These are phyloP conservation scores for Scortum barcoo DNA, from an alignment of 2,113 vertebrate genomes.

Conservation along the genomic window DNA sequence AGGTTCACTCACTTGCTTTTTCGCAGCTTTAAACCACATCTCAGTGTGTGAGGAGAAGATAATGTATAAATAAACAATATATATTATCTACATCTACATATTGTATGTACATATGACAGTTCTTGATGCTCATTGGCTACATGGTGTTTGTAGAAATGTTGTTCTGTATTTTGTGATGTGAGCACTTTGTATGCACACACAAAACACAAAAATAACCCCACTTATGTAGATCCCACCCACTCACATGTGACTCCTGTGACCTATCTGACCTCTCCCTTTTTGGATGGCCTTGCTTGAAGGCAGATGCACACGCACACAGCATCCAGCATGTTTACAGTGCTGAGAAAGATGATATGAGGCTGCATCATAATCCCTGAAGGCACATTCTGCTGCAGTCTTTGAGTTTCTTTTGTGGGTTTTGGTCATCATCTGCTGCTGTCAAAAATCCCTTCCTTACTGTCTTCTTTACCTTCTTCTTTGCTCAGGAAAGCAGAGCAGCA, in stretches of 20 bases:
- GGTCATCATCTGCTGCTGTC: constrained; percentile 1
- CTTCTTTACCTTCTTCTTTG: not conserved
- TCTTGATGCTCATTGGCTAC: not conserved
- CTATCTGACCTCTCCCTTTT: constrained; percentile 2
- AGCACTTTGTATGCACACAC: not conserved
- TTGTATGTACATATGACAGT: not conserved
- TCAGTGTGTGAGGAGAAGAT: not conserved
- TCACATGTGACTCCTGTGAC: not conserved
- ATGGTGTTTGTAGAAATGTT: not conserved
- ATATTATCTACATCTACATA: no score
- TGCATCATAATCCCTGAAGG: constrained; percentile 18
- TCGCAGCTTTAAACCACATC: not conserved
- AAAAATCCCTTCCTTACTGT: not conserved
- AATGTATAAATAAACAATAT: no score
- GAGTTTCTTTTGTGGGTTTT: not conserved
- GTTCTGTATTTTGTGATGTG: not conserved
- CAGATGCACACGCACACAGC: not conserved
- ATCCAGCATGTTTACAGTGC: not conserved
- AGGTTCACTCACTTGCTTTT: not conserved
- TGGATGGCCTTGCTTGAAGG: constrained; percentile 5
- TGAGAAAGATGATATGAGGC: not conserved
- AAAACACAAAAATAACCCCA: not conserved
- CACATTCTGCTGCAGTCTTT: constrained; percentile 4
- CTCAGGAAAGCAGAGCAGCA: not conserved
- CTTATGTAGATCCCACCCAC: not conserved